Evolutionary conservation across 2,113 vertebrate genomes (phyloP).

Genomic region (Otolemur garnettii): DNA sequence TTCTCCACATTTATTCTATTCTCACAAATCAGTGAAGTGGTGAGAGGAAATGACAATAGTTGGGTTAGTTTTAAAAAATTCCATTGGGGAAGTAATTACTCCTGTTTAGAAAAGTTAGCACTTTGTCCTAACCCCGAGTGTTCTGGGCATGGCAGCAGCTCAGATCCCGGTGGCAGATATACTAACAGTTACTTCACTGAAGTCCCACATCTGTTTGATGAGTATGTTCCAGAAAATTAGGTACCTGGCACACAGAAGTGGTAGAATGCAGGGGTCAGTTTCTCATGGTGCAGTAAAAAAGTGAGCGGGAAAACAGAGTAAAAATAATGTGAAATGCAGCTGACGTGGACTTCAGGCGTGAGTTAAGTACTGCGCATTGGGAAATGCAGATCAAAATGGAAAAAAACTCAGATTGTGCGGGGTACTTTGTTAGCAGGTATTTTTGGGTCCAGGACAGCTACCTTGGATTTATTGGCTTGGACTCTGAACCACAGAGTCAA

Average conservation of each 20-base stretch:
- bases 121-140: background rate
- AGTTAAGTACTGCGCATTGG: background rate
- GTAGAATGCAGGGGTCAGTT: background rate
- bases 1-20: background rate
- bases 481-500: background rate
- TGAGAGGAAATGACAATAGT: constrained; percentile 1
- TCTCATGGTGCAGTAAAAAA: background rate
- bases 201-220: constrained; percentile 3
- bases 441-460: background rate
- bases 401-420: background rate
- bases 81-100: background rate
- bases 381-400: background rate
- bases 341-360: background rate
- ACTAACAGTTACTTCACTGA: background rate
- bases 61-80: background rate
- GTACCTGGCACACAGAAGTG: background rate
- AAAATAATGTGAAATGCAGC: background rate
- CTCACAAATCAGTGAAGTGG: background rate
- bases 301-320: background rate
- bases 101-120: background rate
- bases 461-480: background rate
- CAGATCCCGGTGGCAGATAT: background rate
- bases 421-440: background rate
- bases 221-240: background rate
- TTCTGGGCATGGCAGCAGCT: background rate